phyloP scores from a whole-genome alignment of 2,113 vertebrate genomes.

The Phalacrocorax brasilianus region DNA sequence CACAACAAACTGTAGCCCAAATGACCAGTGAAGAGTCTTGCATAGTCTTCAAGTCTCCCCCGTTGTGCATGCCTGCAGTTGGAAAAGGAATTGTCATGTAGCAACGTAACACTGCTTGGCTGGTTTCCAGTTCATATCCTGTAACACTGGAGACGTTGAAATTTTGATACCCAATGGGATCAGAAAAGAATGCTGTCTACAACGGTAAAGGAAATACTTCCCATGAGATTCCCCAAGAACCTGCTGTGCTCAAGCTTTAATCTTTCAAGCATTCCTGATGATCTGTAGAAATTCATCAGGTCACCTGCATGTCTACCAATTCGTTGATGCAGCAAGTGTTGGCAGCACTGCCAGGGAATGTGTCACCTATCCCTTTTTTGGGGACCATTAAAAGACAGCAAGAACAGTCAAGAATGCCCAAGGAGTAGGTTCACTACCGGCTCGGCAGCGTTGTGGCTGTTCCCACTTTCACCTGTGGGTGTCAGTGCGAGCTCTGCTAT shows the following conservation, averaged over 20 bases:
- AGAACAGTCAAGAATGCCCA: not conserved
- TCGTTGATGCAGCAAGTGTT: not conserved
- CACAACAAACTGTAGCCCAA: not conserved
- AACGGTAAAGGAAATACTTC: slow-evolving; percentile 59
- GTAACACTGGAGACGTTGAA: slow-evolving; percentile 4
- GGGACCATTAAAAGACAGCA: not conserved
- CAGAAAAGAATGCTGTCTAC: slow-evolving; percentile 50
- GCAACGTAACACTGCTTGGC: slow-evolving; percentile 35
- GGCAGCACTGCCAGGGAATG: not conserved
- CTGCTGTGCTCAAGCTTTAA: slow-evolving; percentile 34
- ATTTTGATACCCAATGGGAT: slow-evolving; percentile 57
- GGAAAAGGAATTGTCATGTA: slow-evolving; percentile 15
- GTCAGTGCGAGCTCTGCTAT: slow-evolving; percentile 52
- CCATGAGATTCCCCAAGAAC: slow-evolving; percentile 5
- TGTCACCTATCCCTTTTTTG: not conserved
- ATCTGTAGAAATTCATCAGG: slow-evolving; percentile 18
- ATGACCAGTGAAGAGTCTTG: not conserved
- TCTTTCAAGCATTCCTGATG: not conserved
- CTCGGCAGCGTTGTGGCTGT: not conserved
- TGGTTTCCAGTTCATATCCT: slow-evolving; percentile 69
- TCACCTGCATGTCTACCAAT: not conserved
- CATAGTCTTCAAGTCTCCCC: not conserved
- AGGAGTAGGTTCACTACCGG: not conserved
- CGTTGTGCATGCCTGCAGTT: not conserved
- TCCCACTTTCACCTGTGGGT: not conserved